phyloP scores from a whole-genome alignment of 2,797 vertebrate species.

The Pterois miles region DNA sequence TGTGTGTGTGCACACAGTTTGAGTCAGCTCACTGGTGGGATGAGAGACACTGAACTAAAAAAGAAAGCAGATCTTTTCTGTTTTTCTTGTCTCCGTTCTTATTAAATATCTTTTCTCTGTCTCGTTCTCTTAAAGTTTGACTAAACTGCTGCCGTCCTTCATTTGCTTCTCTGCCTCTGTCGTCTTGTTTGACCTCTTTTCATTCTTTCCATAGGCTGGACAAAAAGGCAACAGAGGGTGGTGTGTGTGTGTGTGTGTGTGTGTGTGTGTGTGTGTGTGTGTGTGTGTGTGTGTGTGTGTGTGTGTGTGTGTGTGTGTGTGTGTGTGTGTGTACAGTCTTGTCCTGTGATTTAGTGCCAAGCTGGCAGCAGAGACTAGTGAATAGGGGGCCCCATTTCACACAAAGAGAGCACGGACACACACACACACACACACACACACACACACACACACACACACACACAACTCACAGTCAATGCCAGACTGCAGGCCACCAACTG shows the following conservation, averaged over 20 bases:
- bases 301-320: conserved; percentile 13
- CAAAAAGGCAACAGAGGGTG: conserved; percentile 69
- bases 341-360: conserved; percentile 83
- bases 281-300: neutral
- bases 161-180: conserved; percentile 49
- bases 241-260: conserved; percentile 16
- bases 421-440: conserved; percentile 29
- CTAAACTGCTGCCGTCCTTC: conserved; percentile 46
- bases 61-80: conserved; percentile 10
- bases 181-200: conserved; percentile 72
- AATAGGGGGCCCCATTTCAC: conserved; percentile 81
- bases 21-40: conserved; percentile 8
- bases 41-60: neutral
- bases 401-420: conserved; percentile 68
- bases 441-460: conserved; percentile 39
- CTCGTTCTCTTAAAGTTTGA: conserved; percentile 35
- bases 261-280: conserved; percentile 12
- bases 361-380: conserved; percentile 76
- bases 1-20: conserved; percentile 22
- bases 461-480: conserved; percentile 61
- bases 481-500: conserved; percentile 80
- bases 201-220: conserved; percentile 52
- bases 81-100: neutral
- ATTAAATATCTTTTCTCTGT: conserved; percentile 19
- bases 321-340: conserved; percentile 55